A percentile compares a stretch with the other conserved stretches of the same genome.
phyloP scores from a whole-genome alignment of 2,113 vertebrate genomes.

The Orthonyx spaldingii region DNA sequence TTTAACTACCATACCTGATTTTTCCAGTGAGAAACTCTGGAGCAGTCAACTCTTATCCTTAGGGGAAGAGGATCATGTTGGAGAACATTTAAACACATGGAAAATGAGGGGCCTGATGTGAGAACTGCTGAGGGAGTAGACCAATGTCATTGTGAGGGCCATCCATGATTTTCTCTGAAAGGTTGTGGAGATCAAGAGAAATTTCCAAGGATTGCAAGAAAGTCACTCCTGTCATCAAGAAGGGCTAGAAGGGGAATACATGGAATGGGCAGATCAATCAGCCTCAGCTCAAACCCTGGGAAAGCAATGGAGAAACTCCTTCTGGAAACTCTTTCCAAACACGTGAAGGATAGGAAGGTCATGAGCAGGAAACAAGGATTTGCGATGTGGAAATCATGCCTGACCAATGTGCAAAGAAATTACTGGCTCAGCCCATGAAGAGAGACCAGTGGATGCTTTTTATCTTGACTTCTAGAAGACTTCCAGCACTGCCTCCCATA shows the following conservation, averaged over 20 bases:
- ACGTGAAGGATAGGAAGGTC: not conserved
- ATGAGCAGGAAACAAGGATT: not conserved
- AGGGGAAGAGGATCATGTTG: not conserved
- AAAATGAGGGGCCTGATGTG: not conserved
- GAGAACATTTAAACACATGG: not conserved
- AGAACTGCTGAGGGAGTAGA: not conserved
- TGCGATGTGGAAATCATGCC: not conserved
- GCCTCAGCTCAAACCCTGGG: not conserved
- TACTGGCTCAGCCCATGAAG: not conserved
- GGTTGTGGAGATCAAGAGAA: not conserved
- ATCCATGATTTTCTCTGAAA: not conserved
- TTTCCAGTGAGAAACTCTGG: not conserved
- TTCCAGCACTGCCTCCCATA: not conserved
- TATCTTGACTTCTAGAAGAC: not conserved
- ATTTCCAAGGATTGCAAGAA: not conserved
- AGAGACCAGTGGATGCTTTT: accelerated
- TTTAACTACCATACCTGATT: not conserved
- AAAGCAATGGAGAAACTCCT: not conserved
- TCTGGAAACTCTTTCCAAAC: not conserved
- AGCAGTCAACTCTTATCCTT: not conserved
- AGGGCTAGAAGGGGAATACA: not conserved
- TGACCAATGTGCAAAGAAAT: not conserved
- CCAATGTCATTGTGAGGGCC: too few relatives aligned
- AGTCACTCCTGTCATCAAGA: not conserved
- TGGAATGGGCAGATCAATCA: not conserved